Conservation (phyloP, 1,140 invertebrate genomes). For the Drosophila equinoxialis region DNA sequence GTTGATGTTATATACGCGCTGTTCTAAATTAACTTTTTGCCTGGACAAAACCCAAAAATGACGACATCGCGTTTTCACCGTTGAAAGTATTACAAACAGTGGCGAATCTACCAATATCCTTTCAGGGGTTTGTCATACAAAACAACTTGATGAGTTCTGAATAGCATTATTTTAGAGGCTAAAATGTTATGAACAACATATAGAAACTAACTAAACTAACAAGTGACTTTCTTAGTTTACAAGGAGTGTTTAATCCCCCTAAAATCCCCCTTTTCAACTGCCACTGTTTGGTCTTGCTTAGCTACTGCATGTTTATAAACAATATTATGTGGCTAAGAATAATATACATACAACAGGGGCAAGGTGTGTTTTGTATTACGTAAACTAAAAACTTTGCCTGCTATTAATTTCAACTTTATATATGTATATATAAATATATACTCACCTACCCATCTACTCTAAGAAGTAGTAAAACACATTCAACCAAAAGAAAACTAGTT, state of each 20-base stretch:
- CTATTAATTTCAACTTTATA: conserved; percentile 18
- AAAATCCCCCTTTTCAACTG: neutral
- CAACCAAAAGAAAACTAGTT: neutral
- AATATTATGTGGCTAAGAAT: conserved; percentile 39
- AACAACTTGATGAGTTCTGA: neutral
- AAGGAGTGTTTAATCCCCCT: neutral
- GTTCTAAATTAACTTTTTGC: conserved; percentile 75
- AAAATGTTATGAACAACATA: no score
- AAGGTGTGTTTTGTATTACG: conserved; percentile 46
- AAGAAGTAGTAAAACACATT: conserved; percentile 10
- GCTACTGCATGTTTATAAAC: conserved; percentile 54
- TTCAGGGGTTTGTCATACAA: neutral
- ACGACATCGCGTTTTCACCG: conserved; percentile 67
- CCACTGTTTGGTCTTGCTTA: conserved; percentile 17
- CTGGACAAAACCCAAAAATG: conserved; percentile 77
- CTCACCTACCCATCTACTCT: neutral
- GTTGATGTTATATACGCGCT: conserved; percentile 37
- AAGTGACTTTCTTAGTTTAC: no score
- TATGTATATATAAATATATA: neutral
- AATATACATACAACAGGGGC: conserved; percentile 43
- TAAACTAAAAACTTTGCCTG: conserved; percentile 21
- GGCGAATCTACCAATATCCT: conserved; percentile 34
- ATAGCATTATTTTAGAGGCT: no score
- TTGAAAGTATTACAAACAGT: conserved; percentile 46
- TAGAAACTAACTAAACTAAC: no score